These are phyloP conservation scores for Oncorhynchus gorbuscha DNA, from an alignment of 2,113 vertebrate genomes.

Conservation along the genomic window DNA sequence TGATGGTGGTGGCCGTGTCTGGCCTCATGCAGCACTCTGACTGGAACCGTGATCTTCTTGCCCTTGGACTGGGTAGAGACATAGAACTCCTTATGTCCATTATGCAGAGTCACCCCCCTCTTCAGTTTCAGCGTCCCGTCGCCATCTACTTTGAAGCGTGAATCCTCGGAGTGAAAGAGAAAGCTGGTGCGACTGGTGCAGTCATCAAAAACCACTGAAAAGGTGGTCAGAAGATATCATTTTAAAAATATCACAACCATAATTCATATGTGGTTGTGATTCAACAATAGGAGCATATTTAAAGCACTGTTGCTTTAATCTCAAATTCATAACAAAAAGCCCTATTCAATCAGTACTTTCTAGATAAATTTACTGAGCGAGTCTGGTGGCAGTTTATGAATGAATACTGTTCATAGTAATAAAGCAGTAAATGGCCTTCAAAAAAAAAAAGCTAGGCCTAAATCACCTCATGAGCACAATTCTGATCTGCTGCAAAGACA, in stretches of 20 bases:
- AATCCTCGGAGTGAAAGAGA: conserved; percentile 38
- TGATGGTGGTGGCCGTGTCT: not conserved
- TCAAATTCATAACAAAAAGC: not conserved
- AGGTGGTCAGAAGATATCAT: not conserved
- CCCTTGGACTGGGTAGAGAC: conserved; percentile 53
- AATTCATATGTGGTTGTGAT: not conserved
- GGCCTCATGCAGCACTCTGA: conserved; percentile 40
- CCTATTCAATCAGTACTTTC: not conserved
- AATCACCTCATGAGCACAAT: too few species aligned
- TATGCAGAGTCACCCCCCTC: conserved; percentile 45
- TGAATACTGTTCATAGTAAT: too few species aligned
- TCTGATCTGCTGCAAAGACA: too few species aligned
- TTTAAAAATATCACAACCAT: too few species aligned
- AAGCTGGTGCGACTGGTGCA: conserved; percentile 46
- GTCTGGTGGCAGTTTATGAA: too few species aligned
- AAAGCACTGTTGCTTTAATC: not conserved
- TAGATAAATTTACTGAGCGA: not conserved
- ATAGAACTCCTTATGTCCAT: conserved; percentile 45
- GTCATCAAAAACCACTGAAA: conserved; percentile 62
- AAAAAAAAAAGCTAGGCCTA: too few species aligned
- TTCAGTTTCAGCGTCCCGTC: conserved; percentile 62
- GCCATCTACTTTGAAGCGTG: conserved; percentile 47
- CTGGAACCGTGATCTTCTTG: conserved; percentile 38
- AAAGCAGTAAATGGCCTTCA: too few species aligned
- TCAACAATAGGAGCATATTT: not conserved